phyloP scores from a whole-genome alignment of 2,113 vertebrate genomes.

The Toxotes jaculatrix region DNA sequence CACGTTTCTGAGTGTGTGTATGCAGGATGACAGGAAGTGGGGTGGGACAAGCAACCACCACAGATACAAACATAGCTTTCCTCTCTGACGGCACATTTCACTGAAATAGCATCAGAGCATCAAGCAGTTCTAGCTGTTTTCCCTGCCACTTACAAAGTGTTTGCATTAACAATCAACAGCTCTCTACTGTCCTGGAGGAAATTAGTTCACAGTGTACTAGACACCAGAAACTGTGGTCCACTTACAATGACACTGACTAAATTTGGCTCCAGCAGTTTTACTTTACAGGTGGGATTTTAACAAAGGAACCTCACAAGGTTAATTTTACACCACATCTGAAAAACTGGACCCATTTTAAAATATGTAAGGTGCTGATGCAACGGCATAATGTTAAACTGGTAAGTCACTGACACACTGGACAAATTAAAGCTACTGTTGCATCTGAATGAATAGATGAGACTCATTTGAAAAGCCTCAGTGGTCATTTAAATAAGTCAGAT shows the following conservation, averaged over 20 bases:
- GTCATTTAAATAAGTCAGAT: not conserved
- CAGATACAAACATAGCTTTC: not conserved
- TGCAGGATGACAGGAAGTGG: conserved; percentile 8
- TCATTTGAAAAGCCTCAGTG: not conserved
- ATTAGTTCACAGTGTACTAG: conserved; percentile 20
- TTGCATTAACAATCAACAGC: not conserved
- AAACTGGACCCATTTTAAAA: not conserved
- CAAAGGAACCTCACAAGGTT: not conserved
- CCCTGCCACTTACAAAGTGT: not conserved
- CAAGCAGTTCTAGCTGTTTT: not conserved
- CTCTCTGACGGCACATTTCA: not conserved
- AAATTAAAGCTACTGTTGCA: not conserved
- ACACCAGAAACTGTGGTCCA: conserved; percentile 14
- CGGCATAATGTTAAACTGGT: not conserved
- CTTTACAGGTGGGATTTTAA: not conserved
- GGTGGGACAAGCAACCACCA: not conserved
- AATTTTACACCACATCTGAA: not conserved
- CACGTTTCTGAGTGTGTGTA: conserved; percentile 26
- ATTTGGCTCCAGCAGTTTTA: not conserved
- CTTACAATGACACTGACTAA: conserved; percentile 4
- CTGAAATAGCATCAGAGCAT: not conserved
- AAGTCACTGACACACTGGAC: not conserved
- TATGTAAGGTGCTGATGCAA: not conserved
- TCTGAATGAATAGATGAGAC: not conserved
- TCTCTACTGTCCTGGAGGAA: conserved; percentile 1